Evolutionary conservation across 2,888 invertebrate genomes (phyloP).

Genomic region (Luperina testacea): DNA sequence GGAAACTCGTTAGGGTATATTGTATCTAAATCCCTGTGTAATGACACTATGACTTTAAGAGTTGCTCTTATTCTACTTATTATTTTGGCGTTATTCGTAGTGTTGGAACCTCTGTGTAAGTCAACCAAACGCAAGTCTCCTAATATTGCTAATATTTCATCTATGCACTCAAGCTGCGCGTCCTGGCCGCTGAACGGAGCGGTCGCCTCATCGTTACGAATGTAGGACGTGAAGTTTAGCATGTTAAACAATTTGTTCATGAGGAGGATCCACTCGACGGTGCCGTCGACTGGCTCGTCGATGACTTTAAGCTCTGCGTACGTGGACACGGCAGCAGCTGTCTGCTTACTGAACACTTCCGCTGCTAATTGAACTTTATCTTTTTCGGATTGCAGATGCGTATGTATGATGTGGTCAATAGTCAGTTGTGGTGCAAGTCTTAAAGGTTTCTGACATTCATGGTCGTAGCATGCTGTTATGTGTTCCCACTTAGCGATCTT

Average conservation of each 20-base stretch:
- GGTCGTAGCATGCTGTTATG: constrained; percentile 52
- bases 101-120: background rate
- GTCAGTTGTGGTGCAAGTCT: constrained; percentile 59
- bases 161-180: constrained; percentile 38
- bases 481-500: constrained; percentile 55
- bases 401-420: constrained; percentile 48
- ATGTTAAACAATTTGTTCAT: constrained; percentile 52
- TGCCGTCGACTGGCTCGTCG: constrained; percentile 46
- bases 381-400: constrained; percentile 34
- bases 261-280: constrained; percentile 57
- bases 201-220: constrained; percentile 5
- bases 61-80: constrained; percentile 36
- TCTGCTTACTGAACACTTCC: constrained; percentile 58
- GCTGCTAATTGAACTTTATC: constrained; percentile 38
- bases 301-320: constrained; percentile 52
- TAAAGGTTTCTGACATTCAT: constrained; percentile 44
- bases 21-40: constrained; percentile 33
- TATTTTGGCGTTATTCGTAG: constrained; percentile 19
- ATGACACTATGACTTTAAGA: constrained; percentile 40
- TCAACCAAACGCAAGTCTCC: constrained; percentile 32
- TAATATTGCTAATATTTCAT: constrained; percentile 30
- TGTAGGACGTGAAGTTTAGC: constrained; percentile 45
- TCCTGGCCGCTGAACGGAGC: constrained; percentile 23
- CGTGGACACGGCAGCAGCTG: constrained; percentile 59
- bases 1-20: constrained; percentile 25